These are phyloP conservation scores for Ornithoptera alexandrae DNA, from an alignment of 2,888 invertebrate genomes.

Conservation along the genomic window DNA sequence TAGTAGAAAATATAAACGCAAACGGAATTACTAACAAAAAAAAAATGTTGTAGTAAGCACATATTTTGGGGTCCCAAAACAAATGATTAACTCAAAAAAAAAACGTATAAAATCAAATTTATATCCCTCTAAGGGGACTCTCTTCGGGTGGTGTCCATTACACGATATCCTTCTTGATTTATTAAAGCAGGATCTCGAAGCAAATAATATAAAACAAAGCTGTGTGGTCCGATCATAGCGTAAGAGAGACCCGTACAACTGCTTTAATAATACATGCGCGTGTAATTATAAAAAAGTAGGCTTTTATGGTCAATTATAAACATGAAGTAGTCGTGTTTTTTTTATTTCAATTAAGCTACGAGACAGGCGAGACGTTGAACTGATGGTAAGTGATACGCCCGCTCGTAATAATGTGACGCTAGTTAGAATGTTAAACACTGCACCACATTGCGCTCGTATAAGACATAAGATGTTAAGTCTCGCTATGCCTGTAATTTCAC, in stretches of 20 bases:
- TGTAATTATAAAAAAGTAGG: background rate
- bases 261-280: background rate
- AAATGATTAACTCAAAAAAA: conserved; percentile 71
- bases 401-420: too few species aligned
- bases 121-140: conserved; percentile 65
- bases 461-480: background rate
- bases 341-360: too few species aligned
- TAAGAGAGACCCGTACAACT: conserved; percentile 5
- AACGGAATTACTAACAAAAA: background rate
- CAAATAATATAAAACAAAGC: conserved; percentile 52
- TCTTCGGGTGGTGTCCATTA: conserved; percentile 66
- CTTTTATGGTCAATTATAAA: background rate
- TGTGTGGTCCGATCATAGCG: conserved; percentile 13
- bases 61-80: conserved; percentile 34
- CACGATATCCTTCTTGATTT: conserved; percentile 76
- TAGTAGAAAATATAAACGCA: too few species aligned
- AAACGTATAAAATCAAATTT: conserved; percentile 71
- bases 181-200: conserved; percentile 62
- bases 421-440: too few species aligned
- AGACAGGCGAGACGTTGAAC: too few species aligned
- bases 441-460: too few species aligned
- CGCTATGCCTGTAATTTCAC: too few species aligned
- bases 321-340: too few species aligned
- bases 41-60: background rate
- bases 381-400: too few species aligned